These are phyloP conservation scores for Montipora sp. DNA, from an alignment of 64 coral and sea anemone species.

Conservation along the genomic window DNA sequence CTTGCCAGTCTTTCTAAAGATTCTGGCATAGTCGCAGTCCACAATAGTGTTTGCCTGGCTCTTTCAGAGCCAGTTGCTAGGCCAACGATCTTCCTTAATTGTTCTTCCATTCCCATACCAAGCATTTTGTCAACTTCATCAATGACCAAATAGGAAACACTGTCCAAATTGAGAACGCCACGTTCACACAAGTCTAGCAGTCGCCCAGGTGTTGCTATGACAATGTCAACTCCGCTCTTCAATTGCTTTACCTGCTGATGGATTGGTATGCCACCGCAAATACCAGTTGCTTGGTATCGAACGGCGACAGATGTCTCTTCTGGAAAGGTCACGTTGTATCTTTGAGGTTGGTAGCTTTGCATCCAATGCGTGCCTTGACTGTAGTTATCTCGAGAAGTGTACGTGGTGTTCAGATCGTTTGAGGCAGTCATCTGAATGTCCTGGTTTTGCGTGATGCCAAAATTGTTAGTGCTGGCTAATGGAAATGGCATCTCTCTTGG, in stretches of 20 bases:
- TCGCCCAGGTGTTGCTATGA: slow-evolving; percentile 93
- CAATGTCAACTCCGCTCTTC: slow-evolving; percentile 78
- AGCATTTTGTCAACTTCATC: slow-evolving; percentile 99
- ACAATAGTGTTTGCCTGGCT: slow-evolving; percentile 91
- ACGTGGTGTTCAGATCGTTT: neutral
- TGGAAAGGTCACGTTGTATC: neutral
- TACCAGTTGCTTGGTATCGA: slow-evolving; percentile 72
- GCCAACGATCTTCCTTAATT: slow-evolving; percentile 92
- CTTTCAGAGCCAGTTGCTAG: slow-evolving; percentile 77
- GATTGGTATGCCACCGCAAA: slow-evolving; percentile 95
- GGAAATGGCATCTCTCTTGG: neutral
- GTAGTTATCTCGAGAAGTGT: neutral
- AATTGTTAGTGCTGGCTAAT: neutral
- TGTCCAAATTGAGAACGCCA: slow-evolving; percentile 67
- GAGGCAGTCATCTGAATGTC: neutral
- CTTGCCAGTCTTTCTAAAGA: slow-evolving; percentile 95
- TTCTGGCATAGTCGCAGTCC: slow-evolving; percentile 95
- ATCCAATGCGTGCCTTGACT: neutral
- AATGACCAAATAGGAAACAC: slow-evolving; percentile 89
- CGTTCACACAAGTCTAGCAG: slow-evolving; percentile 92
- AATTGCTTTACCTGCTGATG: slow-evolving; percentile 72
- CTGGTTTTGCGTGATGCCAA: neutral
- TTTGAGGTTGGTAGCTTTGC: neutral
- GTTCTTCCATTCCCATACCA: slow-evolving; percentile 98
- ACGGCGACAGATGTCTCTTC: neutral